Base-by-base conservation (phyloP, 2,888 invertebrate genomes). In the Caenorhabditis drosophilae region DNA sequence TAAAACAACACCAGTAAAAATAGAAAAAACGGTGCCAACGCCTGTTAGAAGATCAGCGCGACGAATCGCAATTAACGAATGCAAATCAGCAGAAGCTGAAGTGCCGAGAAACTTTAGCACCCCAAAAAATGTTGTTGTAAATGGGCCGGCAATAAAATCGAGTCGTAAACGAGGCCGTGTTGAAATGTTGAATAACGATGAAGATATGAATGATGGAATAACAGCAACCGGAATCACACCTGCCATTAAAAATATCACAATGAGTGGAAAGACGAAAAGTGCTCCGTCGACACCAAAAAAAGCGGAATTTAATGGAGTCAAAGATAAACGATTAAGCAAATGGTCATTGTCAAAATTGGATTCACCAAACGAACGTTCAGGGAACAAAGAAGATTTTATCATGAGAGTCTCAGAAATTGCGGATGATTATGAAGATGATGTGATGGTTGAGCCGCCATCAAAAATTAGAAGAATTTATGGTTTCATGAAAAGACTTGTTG, bases 291-390 rank as follows among this genome's bases (percentile, higher is more conserved):
- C 67, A 1, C 62, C 62, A 18, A 46, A 51, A 18, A 46, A 50
- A 16, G 16, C 31, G 15, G 35, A 36, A 36, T 36, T n/a, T 7
- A 18, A 18, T 40, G 20, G 20, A 20, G 11, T 20, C 3, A 40
- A 40, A 40, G 4, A 9, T 4, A 11, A 15, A 11, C 42, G 42
- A 27, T 44, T 31, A 2, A 60, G 60, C 25, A 67, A 52, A 49
- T 72, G 63, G 68, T 72, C 72, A 11, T 42, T 69, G 3, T 68
- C 68, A 4, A 57, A 63, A 40, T 22, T 68, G 45, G 67, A 71
- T 23, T 26, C 35, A 18, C 16, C 22, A 22, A 31, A 2, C 16
- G 18, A 15, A 16, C n/a, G 2, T 6, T 7, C 25, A 15, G 36
- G 16, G 4, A n/a, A n/a, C n/a, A n/a, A n/a, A n/a, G 44, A n/a